A percentile compares a stretch with the other conserved stretches of the same genome.
phyloP scores from a whole-genome alignment of 2,888 invertebrate genomes.

The Tetramorium bicarinatum region DNA sequence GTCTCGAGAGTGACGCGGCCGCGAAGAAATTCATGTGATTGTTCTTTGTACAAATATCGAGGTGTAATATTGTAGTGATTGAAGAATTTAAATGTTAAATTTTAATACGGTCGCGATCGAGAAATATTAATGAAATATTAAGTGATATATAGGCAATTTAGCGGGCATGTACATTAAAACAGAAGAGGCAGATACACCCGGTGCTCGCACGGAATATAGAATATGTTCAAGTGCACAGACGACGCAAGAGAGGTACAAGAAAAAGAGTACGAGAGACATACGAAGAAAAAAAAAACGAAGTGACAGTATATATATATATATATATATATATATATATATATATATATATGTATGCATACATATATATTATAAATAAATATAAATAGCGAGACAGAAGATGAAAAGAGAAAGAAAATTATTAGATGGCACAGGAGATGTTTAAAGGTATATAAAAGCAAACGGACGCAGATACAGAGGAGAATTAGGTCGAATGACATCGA shows the following conservation, averaged over 20 bases:
- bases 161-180: conserved; percentile 86
- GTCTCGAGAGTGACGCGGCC: conserved; percentile 68
- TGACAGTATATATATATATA: conserved; percentile 44
- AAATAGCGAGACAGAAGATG: conserved; percentile 38
- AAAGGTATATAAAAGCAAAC: conserved; percentile 49
- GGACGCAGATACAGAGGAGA: conserved; percentile 18
- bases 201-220: conserved; percentile 78
- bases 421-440: conserved; percentile 41
- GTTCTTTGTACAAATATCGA: conserved; percentile 89
- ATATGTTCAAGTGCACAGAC: conserved; percentile 67
- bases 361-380: conserved; percentile 57
- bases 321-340: conserved; percentile 75
- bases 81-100: conserved; percentile 86
- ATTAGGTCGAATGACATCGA: conserved; percentile 74
- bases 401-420: conserved; percentile 45
- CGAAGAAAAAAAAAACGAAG: conserved; percentile 30
- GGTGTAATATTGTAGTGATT: conserved; percentile 87
- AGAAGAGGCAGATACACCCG: conserved; percentile 67
- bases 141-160: conserved; percentile 86
- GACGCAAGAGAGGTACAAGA: conserved; percentile 38
- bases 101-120: conserved; percentile 86
- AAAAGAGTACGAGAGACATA: conserved; percentile 22
- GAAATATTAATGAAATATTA: conserved; percentile 81
- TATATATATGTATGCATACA: conserved; percentile 73
- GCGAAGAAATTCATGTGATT: conserved; percentile 88